These are phyloP conservation scores for Venturia canescens DNA, from an alignment of 1,140 invertebrate species.

Conservation along the genomic window DNA sequence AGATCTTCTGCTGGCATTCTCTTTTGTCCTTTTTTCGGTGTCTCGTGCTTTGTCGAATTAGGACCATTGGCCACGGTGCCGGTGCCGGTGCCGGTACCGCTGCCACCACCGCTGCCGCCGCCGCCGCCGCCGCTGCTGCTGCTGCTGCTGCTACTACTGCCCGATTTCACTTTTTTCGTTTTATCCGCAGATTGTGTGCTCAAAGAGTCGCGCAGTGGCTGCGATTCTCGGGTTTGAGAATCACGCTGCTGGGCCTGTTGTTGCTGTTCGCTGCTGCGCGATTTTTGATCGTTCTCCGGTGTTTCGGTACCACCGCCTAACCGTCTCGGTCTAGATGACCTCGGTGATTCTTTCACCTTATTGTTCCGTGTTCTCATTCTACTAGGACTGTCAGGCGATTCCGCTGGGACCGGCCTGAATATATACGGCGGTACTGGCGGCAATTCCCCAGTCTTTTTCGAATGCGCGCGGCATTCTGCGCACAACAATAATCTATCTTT, in stretches of 20 bases:
- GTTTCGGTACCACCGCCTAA: constrained; percentile 84
- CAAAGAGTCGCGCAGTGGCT: constrained; percentile 22
- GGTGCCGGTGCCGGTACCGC: too few species aligned
- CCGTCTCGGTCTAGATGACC: constrained; percentile 79
- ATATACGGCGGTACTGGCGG: constrained; percentile 83
- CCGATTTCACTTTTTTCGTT: constrained; percentile 78
- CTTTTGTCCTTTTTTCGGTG: constrained; percentile 85
- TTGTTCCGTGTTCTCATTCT: constrained; percentile 93
- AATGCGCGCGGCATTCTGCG: constrained; percentile 88
- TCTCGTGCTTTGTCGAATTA: constrained; percentile 80
- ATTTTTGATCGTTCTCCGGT: constrained; percentile 79
- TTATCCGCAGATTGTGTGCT: constrained; percentile 71
- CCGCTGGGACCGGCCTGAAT: constrained; percentile 85
- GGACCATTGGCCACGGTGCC: constrained; percentile 16
- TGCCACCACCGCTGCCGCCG: not conserved
- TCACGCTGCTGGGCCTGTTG: constrained; percentile 67
- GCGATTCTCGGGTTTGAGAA: constrained; percentile 59
- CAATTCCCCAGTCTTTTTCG: constrained; percentile 90
- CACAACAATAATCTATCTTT: constrained; percentile 88
- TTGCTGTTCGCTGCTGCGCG: constrained; percentile 64
- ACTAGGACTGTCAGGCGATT: constrained; percentile 88
- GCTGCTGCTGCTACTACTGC: too few species aligned
- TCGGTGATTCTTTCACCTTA: constrained; percentile 86
- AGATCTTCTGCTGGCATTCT: constrained; percentile 81
- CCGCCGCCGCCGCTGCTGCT: too few species aligned